These are phyloP conservation scores for Lophotriccus pileatus DNA, from an alignment of 2,797 vertebrate species.

Conservation along the genomic window DNA sequence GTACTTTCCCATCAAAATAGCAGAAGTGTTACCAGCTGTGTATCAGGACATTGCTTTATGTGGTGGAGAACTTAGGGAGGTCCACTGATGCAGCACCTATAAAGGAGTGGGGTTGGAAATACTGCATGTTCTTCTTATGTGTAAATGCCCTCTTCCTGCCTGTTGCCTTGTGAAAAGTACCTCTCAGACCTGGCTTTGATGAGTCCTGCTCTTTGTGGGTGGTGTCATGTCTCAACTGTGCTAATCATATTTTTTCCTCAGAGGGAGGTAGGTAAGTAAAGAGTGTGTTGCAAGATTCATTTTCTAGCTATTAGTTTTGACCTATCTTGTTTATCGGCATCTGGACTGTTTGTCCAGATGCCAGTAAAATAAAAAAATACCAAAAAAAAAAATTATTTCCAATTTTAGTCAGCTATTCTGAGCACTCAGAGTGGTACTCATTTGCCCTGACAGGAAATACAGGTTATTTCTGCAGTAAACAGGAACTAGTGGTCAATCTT, in stretches of 20 bases:
- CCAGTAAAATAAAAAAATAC: neutral
- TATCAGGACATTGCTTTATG: neutral
- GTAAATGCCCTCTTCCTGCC: neutral
- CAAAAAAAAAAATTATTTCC: neutral
- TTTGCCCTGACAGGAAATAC: neutral
- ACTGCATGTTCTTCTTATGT: neutral
- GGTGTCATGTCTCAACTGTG: neutral
- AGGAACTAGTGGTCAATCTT: neutral
- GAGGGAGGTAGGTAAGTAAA: neutral
- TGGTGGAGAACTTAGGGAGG: neutral
- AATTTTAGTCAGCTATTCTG: neutral
- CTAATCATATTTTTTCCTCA: neutral
- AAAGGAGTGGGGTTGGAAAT: neutral
- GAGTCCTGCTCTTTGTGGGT: neutral
- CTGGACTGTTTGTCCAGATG: neutral
- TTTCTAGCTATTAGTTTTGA: slow-evolving; percentile 2
- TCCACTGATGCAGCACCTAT: neutral
- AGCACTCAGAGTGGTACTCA: neutral
- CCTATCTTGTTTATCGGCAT: neutral
- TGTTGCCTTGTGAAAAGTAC: neutral
- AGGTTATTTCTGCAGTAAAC: neutral
- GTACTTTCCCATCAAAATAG: neutral
- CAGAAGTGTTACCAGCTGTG: neutral
- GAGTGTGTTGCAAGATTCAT: neutral
- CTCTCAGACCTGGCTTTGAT: neutral